Evolutionary conservation across 2,797 vertebrate genomes (phyloP), one percentile per base, ranked within the genome.

Genomic region (Salarias fasciatus): DNA sequence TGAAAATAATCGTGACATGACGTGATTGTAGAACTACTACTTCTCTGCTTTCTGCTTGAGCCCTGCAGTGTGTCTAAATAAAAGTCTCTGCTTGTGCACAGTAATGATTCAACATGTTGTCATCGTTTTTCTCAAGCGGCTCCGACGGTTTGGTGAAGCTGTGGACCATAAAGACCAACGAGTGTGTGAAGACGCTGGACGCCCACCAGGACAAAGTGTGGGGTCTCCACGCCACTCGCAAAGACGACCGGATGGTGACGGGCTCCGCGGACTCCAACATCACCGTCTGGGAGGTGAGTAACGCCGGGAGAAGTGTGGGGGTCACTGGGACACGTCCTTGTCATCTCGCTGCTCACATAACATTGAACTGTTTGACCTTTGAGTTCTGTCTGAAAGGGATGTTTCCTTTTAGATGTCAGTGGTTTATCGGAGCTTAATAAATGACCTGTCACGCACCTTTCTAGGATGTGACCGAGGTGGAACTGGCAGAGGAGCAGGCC

Each of bases 111-210:
- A 9, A 8, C 3, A 42, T 47, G 43, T 10, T 12, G 6, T 11
- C 3, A 30, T 59, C 5, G 7, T 33, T 49, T n/a, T 52, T 79
- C 50, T n/a, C 43, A 10, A 99, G 98, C 0, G 98, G 95, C 29
- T 97, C 97, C 0, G 97, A 99, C 0, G 98, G 98, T 11, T 94
- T 99, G 7, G 63, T 99, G 28, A 99, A 99, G 69, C 94, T 99
- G 29, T 99, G 98, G 98, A 99, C 97, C 47, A 97, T 99, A 72
- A 99, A 99, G 85, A 96, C 90, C 40, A 98, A 98, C 0, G 97
- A 98, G 80, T 99, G 97, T 5, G 94, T 98, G 69, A 95, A 94
- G 86, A 99, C 98, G 0, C 62, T 99, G 40, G 98, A 99, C 0
- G 94, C 90, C 28, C 98, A 99, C 1, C 94, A 96, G 74, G 94